Evolutionary conservation across 2,888 invertebrate species (phyloP), one percentile per base, ranked within the genome.

Genomic region (Mactromeris polynyma): DNA sequence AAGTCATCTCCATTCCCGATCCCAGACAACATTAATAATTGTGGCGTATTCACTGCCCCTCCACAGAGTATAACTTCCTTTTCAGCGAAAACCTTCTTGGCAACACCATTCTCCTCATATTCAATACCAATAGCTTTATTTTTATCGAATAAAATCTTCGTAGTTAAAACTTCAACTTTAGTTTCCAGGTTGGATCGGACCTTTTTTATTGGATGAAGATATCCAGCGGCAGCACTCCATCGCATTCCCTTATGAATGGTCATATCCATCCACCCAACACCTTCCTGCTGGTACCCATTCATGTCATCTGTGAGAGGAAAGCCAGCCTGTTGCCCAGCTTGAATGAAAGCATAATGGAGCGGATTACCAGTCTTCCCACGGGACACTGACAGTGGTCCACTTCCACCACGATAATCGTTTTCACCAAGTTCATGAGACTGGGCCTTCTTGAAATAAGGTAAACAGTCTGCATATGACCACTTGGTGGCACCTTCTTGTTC

Each of bases 21-120:
- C 0, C 99, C 99, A 14, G 99, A 99, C 0, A 99, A 96, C 98
- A 99, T 98, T 64, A 99, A 97, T 2, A 99, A 95, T 96, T 99
- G 99, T 0, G 99, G 99, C 0, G 99, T 98, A 96, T 99, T 99
- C 0, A 99, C 97, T 0, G 99, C 97, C 0, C 99, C 99, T 0
- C 98, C 99, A 0, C 98, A 98, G 1, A 99, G 96, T 81, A 99
- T 98, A 0, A 99, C 99, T 85, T 96, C 96, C 96, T 98, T 97
- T 89, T 98, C 97, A 0, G 98, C 98, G 73, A 93, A 87, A 2
- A 94, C 95, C 64, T 93, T 88, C 86, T 95, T 93, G 7, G 89
- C 85, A 42, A 87, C 51, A 14, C 95, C 95, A 21, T 91, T 93
- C 17, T 95, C 94, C 83, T 94, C 91, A 89, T 95, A 96, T 89